Evolutionary conservation across 2,888 invertebrate genomes (phyloP).

Genomic region (Cephus spinipes): DNA sequence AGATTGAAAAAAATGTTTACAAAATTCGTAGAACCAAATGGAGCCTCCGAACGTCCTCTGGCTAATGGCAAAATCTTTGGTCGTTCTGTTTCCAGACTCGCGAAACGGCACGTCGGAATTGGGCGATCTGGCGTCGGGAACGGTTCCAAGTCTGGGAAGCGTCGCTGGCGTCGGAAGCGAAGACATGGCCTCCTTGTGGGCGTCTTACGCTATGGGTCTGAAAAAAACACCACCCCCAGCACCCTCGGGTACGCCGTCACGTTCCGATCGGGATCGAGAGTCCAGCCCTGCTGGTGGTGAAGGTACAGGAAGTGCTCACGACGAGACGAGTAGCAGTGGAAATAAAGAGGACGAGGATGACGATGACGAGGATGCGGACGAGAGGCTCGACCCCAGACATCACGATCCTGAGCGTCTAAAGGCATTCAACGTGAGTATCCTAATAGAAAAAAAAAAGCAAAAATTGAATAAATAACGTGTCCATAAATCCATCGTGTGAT

Average conservation of each 20-base stretch:
- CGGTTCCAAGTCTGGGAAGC: constrained; percentile 67
- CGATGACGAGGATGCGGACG: constrained; percentile 92
- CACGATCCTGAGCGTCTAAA: constrained; percentile 95
- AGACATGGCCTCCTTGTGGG: constrained; percentile 88
- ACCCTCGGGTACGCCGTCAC: constrained; percentile 60
- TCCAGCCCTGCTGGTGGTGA: constrained; percentile 74
- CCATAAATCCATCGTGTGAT: not conserved
- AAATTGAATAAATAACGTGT: not conserved
- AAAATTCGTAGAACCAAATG: not conserved
- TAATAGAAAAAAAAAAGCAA: not conserved
- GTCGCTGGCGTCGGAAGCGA: constrained; percentile 71
- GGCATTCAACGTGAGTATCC: constrained; percentile 88
- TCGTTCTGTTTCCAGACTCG: constrained; percentile 50
- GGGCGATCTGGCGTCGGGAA: constrained; percentile 58
- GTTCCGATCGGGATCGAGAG: constrained; percentile 71
- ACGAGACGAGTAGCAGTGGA: constrained; percentile 90
- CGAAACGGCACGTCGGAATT: constrained; percentile 62
- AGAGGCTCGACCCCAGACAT: constrained; percentile 87
- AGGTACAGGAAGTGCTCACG: constrained; percentile 79
- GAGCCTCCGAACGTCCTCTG: not conserved
- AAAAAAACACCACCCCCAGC: constrained; percentile 69
- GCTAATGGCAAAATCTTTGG: not conserved
- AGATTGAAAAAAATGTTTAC: not conserved
- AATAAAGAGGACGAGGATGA: constrained; percentile 88
- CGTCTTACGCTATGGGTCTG: constrained; percentile 83